A percentile compares a stretch with the other conserved stretches of the same genome.
Conservation (phyloP, 2,888 invertebrate genomes). For the Sinohyriopsis cumingii region DNA sequence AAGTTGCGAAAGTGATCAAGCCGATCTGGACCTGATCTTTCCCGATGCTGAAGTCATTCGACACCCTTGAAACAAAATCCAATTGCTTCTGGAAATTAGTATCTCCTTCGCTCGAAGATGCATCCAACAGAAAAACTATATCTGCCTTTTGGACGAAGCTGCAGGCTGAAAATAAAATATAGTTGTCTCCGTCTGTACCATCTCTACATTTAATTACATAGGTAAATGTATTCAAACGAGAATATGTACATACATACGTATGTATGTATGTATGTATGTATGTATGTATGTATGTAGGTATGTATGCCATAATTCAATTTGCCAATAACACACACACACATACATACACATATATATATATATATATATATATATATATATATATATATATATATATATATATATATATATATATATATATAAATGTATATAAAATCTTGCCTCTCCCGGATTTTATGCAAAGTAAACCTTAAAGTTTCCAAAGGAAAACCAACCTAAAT, state of each 20-base stretch:
- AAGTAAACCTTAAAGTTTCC: no score
- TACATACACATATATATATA: no score
- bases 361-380: no score
- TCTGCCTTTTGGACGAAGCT: slow-evolving; percentile 44
- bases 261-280: background rate
- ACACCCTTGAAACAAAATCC: slow-evolving; percentile 42
- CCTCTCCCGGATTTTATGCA: no score
- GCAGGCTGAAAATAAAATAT: slow-evolving; percentile 39
- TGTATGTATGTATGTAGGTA: no score
- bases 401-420: no score
- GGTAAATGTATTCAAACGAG: slow-evolving; percentile 3
- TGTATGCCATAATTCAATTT: no score
- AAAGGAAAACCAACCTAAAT: no score
- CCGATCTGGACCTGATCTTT: slow-evolving; percentile 46
- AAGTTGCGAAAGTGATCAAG: slow-evolving; percentile 44
- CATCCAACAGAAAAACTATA: slow-evolving; percentile 48
- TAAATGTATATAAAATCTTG: no score
- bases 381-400: no score
- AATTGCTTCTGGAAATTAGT: slow-evolving; percentile 45
- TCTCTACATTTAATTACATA: slow-evolving; percentile 2
- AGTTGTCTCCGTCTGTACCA: background rate
- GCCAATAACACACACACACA: no score
- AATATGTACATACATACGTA: background rate
- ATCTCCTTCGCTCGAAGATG: slow-evolving; percentile 42
- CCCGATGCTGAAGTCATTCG: slow-evolving; percentile 41